These are phyloP conservation scores for Dipus sagitta DNA, from an alignment of 2,797 vertebrate species.

Conservation along the genomic window DNA sequence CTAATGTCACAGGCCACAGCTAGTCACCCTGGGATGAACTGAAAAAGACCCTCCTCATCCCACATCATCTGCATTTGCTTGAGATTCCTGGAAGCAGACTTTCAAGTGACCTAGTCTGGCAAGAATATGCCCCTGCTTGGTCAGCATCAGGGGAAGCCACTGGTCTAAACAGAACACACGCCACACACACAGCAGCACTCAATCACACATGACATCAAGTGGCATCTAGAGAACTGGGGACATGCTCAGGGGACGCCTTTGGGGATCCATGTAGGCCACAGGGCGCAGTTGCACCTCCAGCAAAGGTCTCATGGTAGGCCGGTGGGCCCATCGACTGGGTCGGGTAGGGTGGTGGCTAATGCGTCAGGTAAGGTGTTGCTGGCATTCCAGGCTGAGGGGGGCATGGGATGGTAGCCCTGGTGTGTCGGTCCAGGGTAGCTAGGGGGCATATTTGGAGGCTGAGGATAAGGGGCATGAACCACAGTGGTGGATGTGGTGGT, in stretches of 20 bases:
- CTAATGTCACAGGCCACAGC: too few relatives aligned
- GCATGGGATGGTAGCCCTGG: conserved; percentile 87
- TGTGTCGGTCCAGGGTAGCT: conserved; percentile 83
- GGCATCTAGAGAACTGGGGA: neutral
- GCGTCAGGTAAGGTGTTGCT: conserved; percentile 79
- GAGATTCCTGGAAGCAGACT: conserved; percentile 51
- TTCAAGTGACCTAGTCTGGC: conserved; percentile 53
- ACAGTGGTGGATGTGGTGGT: conserved; percentile 86
- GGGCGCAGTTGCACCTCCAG: conserved; percentile 85
- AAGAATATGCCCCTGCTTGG: neutral
- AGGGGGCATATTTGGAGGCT: conserved; percentile 80
- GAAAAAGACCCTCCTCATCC: neutral
- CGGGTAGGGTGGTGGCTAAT: conserved; percentile 89
- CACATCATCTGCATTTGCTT: conserved; percentile 8
- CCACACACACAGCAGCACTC: neutral
- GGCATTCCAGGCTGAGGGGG: conserved; percentile 84
- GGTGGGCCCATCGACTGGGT: conserved; percentile 85
- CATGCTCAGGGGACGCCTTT: conserved; percentile 86
- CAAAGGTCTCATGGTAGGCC: conserved; percentile 86
- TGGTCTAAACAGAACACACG: neutral
- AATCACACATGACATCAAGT: neutral
- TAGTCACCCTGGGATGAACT: neutral
- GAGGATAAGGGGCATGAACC: conserved; percentile 85
- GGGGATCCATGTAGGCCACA: conserved; percentile 90
- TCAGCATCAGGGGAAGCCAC: conserved; percentile 31